Evolutionary conservation across 2,797 vertebrate species (phyloP), one percentile per base, ranked within the genome.

Genomic region (Chaetophractus vellerosus): DNA sequence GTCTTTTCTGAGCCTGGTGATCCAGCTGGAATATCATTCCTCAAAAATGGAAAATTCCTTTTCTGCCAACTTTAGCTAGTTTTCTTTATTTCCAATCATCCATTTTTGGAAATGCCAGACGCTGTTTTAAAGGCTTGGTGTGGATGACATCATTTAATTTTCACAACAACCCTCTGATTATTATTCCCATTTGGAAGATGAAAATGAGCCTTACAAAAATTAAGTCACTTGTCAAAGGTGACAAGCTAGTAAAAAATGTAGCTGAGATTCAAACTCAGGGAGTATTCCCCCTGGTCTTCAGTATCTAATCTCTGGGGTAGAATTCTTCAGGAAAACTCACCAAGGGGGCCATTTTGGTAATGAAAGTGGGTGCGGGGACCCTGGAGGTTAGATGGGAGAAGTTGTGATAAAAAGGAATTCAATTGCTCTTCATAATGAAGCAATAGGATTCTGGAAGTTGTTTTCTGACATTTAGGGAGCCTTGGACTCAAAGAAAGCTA

Each of bases 281-380:
- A 45, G 36, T 19, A 66, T 6, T 59, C 80, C 28, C 57, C 16
- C 52, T 48, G 21, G 45, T 64, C 45, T 93, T 57, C 33, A 80
- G 84, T 2, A 38, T 88, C 72, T 87, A 45, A 80, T 87, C 55
- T 91, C 59, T 83, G 26, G 68, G 31, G 61, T 75, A 52, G 21
- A 93, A 90, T 95, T 72, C 24, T 92, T 94, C 26, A 66, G 45
- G n/a, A 87, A 87, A 93, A 93, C n/a, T 80, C 82, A 87, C 55
- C 45, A 88, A 78, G 15, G 57, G n/a, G 45, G 9, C 18, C 18
- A 93, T 95, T 93, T 63, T 69, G 33, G n/a, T 23, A 69, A 69
- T 19, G 36, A 64, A 31, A 69, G 33, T 69, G 2, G 1, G 31
- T 7, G 16, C 50, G 19, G 28, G 28, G 64, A 16, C 61, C 31